Percentiles rank a stretch among this genome's conserved stretches.
phyloP scores from a whole-genome alignment of 2,888 invertebrate species.

The Callosobruchus maculatus region DNA sequence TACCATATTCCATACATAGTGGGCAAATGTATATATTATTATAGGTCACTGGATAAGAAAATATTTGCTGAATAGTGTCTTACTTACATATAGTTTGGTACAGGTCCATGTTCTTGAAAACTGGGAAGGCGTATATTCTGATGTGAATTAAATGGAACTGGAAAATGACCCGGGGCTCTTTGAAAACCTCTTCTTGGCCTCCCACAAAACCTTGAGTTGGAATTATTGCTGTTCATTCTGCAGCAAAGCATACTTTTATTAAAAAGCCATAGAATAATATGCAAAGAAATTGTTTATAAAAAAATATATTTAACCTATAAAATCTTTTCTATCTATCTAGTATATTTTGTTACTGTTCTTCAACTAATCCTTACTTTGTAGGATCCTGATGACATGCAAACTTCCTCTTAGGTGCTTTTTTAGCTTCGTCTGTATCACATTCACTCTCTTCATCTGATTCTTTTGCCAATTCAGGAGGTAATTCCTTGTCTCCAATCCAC shows the following conservation, averaged over 20 bases:
- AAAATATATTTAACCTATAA: too few relatives aligned
- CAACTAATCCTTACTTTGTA: background rate
- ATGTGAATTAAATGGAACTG: background rate
- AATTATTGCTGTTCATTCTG: background rate
- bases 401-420: background rate
- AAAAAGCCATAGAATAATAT: too few relatives aligned
- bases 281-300: too few relatives aligned
- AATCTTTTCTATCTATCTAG: too few relatives aligned
- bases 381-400: background rate
- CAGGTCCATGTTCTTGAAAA: background rate
- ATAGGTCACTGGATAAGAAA: too few relatives aligned
- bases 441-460: conserved; percentile 80
- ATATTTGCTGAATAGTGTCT: too few relatives aligned
- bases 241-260: background rate
- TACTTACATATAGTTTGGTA: background rate
- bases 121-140: background rate
- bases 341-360: too few relatives aligned
- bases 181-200: background rate
- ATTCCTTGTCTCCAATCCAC: conserved; percentile 80
- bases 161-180: background rate
- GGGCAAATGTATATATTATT: too few relatives aligned
- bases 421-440: background rate
- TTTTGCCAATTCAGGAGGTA: conserved; percentile 67
- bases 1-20: too few relatives aligned
- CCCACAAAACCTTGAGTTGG: background rate